Evolutionary conservation across 1,140 invertebrate genomes (phyloP), one percentile per base, ranked within the genome.

Genomic region (Eumeta japonica): DNA sequence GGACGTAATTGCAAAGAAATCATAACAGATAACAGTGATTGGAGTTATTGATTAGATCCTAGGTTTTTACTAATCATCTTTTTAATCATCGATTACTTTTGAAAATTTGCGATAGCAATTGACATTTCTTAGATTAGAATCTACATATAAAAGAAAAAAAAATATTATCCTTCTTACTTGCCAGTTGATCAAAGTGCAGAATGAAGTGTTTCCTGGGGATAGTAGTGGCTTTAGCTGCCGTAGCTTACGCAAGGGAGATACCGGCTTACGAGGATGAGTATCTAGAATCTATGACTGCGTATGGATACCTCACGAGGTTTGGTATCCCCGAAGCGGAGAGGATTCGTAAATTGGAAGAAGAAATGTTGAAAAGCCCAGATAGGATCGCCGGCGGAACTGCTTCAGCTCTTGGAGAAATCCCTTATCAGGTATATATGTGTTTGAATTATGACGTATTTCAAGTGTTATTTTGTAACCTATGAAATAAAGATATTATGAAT

Each of bases 311-410:
- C 32, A 39, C 35, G 3, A 58, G 44, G 27, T 46, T 39, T 17
- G 57, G 55, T 41, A 53, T 64, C 10, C 58, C 58, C 11, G 50
- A 47, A 37, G 61, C 47, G 2, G 55, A 64, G 16, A 50, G 50
- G 33, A 55, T 62, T 10, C 37, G 36, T 13, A 50, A 56, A n/a
- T 55, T 53, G 24, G 61, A 64, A 39, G 50, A 64, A 24, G 20
- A 24, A 24, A 7, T 24, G 5, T 24, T 24, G 20, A 24, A 24
- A 7, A 24, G 20, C n/a, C 20, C 20, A 7, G 20, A 24, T 7
- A 54, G 49, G 13, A 58, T 61, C 14, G 43, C 52, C n/a, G 58
- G 58, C 16, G 58, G 58, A 1, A 20, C 41, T 10, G 41, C 52
- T 2, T 48, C 58, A 10, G 35, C 19, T 2, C 2, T 43, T 10